Percentiles rank a stretch among this genome's conserved stretches.
Evolutionary conservation across 2,113 vertebrate species (phyloP).

Genomic region (Heloderma charlesbogerti): DNA sequence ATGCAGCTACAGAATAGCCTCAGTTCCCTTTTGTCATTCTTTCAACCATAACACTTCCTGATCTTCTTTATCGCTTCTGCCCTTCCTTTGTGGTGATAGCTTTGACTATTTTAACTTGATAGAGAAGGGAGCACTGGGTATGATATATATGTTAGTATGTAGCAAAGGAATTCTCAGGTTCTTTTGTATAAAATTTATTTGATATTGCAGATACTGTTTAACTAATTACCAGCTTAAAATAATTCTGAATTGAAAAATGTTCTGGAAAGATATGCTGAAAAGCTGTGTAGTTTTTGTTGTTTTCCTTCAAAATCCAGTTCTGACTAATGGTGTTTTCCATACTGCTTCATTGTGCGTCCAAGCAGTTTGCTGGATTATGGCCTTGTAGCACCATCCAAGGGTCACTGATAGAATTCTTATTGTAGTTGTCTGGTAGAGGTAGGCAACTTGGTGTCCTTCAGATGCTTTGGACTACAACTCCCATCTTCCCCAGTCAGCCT

Average conservation of each 20-base stretch:
- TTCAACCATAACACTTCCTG: background rate
- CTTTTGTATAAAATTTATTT: background rate
- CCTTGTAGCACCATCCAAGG: background rate
- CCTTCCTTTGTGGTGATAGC: background rate
- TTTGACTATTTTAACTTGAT: background rate
- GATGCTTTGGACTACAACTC: background rate
- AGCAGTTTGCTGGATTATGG: background rate
- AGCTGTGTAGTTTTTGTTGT: background rate
- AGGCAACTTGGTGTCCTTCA: background rate
- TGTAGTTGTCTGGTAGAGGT: background rate
- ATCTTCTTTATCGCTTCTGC: background rate
- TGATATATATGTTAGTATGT: background rate
- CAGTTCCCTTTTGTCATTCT: slow-evolving; percentile 1
- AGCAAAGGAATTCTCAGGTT: background rate
- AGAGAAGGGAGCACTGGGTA: background rate
- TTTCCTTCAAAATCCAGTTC: background rate
- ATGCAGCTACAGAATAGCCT: background rate
- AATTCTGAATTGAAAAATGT: background rate
- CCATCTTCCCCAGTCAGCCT: too few relatives aligned
- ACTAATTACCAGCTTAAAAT: background rate
- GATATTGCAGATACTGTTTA: background rate
- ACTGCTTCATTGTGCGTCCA: too few relatives aligned
- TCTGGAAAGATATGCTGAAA: background rate
- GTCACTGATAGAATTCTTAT: background rate
- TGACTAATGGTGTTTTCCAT: background rate